Base-by-base conservation (phyloP, 2,113 vertebrate species). In the Notarius lentiginosus region DNA sequence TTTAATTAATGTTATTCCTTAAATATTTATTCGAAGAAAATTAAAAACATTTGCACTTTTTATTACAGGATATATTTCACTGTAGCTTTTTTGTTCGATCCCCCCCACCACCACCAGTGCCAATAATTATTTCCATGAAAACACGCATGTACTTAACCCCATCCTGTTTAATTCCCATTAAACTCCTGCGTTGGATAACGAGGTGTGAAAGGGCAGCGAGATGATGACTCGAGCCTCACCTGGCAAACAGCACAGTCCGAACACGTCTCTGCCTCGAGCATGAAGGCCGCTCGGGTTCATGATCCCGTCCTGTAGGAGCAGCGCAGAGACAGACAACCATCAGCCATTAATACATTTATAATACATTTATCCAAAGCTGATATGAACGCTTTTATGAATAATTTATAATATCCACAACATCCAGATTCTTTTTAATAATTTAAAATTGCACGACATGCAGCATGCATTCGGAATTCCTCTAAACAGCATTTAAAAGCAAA, bases 161-260 rank as follows among this genome's bases (percentile, higher is more conserved):
- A 14, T 4, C 51, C 14, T 17, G 51, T 27, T 56, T 79, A 30
- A 60, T 82, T 77, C 82, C 79, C 77, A 68, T 72, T 49, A 5
- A 9, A 30, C 2, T 1, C 72, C 70, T 2, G 9, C 24, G 55
- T 34, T 17, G 1, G 12, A 10, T 11, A 30, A 30, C 30, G 24
- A 15, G 12, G 27, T 41, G 79, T 80, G 20, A 60, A 79, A 60
- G 30, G 24, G 47, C 47, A 10, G 12, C 17, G 51, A 34, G 63
- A 7, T 18, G 65, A 6, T 58, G 51, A 30, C 24, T 1, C 27
- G 22, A 15, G 18, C 65, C 89, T 91, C 89, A 96, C 95, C 95
- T 89, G 95, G 95, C 1, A 96, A 92, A 89, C 95, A 96, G 86
- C 92, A 94, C 0, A 96, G 92, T 22, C 94, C 94, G 6, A 95